Conservation (phyloP, 2,113 vertebrate species). For the Alligator mississippiensis region DNA sequence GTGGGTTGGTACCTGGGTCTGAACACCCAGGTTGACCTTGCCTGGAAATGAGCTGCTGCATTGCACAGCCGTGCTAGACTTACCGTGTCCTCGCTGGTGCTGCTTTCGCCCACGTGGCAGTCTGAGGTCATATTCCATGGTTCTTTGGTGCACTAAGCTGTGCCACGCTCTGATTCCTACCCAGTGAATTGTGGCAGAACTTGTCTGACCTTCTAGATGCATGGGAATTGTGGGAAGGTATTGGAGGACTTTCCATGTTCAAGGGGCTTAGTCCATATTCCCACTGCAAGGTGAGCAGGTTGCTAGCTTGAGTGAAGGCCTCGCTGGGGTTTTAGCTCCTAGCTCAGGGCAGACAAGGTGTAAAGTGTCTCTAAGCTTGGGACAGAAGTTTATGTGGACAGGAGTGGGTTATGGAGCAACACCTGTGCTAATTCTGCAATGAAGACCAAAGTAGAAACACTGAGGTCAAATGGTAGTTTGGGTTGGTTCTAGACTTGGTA, state of each 20-base stretch:
- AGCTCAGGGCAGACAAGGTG: background rate
- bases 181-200: background rate
- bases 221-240: background rate
- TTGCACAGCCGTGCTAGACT: background rate
- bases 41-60: background rate
- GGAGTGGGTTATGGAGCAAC: background rate
- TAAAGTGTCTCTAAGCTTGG: background rate
- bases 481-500: background rate
- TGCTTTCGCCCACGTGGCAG: background rate
- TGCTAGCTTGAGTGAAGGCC: background rate
- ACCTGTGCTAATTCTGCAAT: background rate
- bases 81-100: background rate
- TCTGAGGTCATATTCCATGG: background rate
- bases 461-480: background rate
- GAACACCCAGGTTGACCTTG: background rate
- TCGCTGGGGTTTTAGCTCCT: background rate
- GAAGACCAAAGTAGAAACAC: background rate
- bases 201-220: background rate
- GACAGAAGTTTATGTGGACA: background rate
- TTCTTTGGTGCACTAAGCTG: background rate
- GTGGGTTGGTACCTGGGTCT: background rate
- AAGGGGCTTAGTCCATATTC: fast-evolving
- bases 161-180: background rate
- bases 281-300: background rate
- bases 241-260: background rate